These are phyloP conservation scores for Malachius bipustulatus DNA, from an alignment of 2,888 invertebrate species.

Conservation along the genomic window DNA sequence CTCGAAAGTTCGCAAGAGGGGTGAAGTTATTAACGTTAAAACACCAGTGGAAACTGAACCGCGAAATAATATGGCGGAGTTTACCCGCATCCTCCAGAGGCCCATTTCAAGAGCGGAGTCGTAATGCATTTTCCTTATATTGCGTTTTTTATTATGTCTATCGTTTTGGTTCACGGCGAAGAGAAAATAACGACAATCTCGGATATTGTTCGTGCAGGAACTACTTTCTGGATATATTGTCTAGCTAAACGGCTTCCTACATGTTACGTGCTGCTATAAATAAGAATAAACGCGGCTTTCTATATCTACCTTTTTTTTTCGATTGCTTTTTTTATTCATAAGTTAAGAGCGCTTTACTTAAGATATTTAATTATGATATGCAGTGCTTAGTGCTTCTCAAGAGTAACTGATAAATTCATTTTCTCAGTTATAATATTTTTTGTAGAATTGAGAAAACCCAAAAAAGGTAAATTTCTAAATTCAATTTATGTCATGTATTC, in stretches of 20 bases:
- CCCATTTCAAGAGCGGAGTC: conserved; percentile 36
- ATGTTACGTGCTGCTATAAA: conserved; percentile 12
- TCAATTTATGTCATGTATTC: too few relatives aligned
- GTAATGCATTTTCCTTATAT: conserved; percentile 41
- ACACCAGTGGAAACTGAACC: conserved; percentile 28
- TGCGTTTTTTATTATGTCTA: conserved; percentile 39
- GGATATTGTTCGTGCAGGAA: conserved; percentile 33
- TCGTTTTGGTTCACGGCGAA: conserved; percentile 30
- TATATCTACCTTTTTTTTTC: too few relatives aligned
- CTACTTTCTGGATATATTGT: conserved; percentile 22
- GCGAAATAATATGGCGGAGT: conserved; percentile 35
- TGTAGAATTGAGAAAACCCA: too few relatives aligned
- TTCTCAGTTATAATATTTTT: too few relatives aligned
- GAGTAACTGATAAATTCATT: too few relatives aligned
- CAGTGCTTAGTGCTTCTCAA: too few relatives aligned
- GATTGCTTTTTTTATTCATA: too few relatives aligned
- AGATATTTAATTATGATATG: too few relatives aligned
- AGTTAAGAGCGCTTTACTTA: too few relatives aligned
- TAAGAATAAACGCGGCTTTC: too few relatives aligned
- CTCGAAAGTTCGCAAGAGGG: conserved; percentile 24
- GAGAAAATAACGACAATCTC: conserved; percentile 36
- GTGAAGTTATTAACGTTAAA: conserved; percentile 34
- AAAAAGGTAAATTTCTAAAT: too few relatives aligned
- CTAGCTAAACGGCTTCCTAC: conserved; percentile 14
- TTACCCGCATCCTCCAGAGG: conserved; percentile 32